A percentile compares a stretch with the other conserved stretches of the same genome.
Conservation (phyloP, 2,113 vertebrate genomes). For the Oryzias javanicus region DNA sequence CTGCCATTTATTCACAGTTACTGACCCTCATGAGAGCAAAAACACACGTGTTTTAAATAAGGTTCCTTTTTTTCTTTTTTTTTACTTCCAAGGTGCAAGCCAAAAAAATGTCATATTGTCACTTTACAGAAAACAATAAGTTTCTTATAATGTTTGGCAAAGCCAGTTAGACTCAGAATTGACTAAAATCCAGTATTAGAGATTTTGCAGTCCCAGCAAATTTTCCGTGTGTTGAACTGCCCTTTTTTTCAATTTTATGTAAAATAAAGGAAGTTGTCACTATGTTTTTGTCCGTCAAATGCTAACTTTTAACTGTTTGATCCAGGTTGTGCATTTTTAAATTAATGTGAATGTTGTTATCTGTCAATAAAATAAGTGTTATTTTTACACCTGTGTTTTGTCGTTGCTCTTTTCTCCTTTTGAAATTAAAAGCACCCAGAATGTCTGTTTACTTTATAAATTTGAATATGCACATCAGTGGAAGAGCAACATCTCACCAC, state of each 20-base stretch:
- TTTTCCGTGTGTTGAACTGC: constrained; percentile 4
- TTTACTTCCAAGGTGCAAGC: constrained; percentile 17
- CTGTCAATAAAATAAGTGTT: constrained; percentile 65
- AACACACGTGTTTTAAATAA: constrained; percentile 17
- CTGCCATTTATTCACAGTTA: constrained; percentile 35
- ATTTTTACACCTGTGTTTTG: constrained; percentile 34
- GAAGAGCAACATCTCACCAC: background rate
- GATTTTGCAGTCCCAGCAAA: constrained; percentile 16
- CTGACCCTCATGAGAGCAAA: constrained; percentile 20
- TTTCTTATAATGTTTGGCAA: background rate
- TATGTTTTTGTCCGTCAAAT: constrained; percentile 16
- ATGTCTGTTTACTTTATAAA: too few species aligned
- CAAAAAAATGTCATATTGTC: constrained; percentile 46
- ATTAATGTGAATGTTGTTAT: constrained; percentile 56
- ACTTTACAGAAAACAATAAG: background rate
- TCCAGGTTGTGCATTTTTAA: constrained; percentile 62
- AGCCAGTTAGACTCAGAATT: constrained; percentile 5
- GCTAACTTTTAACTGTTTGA: constrained; percentile 13
- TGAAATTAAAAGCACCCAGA: background rate
- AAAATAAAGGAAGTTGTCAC: constrained; percentile 18
- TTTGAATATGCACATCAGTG: background rate
- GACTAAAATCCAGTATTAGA: constrained; percentile 27
- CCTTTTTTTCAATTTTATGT: constrained; percentile 22
- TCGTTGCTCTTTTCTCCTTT: background rate
- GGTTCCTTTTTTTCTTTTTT: background rate